phyloP scores from a whole-genome alignment of 2,113 vertebrate genomes.

The Pedionomus torquatus region DNA sequence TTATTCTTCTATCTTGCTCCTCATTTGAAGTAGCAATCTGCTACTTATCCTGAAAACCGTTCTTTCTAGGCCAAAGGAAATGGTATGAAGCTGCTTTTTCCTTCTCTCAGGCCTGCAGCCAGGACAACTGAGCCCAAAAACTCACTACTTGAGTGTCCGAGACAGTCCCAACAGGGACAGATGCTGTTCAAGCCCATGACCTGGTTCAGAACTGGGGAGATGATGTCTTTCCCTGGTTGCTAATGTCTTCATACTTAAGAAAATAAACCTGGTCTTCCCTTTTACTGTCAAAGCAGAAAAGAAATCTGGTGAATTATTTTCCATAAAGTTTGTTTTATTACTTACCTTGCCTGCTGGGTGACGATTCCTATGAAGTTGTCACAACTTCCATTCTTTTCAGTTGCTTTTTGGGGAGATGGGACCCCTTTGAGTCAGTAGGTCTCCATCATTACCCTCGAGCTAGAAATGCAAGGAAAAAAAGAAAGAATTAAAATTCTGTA shows the following conservation, averaged over 20 bases:
- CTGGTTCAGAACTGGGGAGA: background rate
- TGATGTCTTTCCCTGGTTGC: background rate
- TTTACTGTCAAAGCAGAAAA: conserved; percentile 28
- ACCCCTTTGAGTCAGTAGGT: background rate
- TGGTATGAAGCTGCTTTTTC: conserved; percentile 37
- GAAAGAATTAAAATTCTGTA: conserved; percentile 64
- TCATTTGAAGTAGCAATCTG: conserved; percentile 48
- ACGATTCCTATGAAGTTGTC: background rate
- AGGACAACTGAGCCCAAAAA: background rate
- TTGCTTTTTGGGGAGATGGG: background rate
- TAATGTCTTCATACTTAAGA: background rate
- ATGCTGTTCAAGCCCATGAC: background rate
- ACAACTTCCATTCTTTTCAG: background rate
- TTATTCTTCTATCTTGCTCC: background rate
- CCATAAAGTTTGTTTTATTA: conserved; percentile 17
- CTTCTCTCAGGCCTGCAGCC: background rate
- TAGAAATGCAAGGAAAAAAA: conserved; percentile 36
- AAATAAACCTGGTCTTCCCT: background rate
- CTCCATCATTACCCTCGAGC: conserved; percentile 31
- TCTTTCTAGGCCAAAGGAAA: conserved; percentile 51
- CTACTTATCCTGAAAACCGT: conserved; percentile 48
- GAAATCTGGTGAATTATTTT: conserved; percentile 6
- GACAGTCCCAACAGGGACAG: background rate
- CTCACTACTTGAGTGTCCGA: background rate
- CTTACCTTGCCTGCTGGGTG: background rate